Evolutionary conservation across 37 sponge, comb jelly and placozoan genomes (phyloP).

Genomic region (Geodia barretti): DNA sequence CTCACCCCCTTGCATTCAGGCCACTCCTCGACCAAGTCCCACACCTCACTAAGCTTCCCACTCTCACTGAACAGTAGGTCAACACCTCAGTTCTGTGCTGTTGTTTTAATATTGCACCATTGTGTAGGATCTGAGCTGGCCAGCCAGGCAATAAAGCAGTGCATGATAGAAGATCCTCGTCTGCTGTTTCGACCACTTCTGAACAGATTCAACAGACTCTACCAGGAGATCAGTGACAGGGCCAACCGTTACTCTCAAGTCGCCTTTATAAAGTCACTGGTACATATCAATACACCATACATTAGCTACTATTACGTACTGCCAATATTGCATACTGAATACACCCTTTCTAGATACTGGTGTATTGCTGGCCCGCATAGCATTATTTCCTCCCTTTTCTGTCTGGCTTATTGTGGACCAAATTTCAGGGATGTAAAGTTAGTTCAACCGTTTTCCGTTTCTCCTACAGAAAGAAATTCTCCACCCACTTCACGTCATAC

Average conservation of each 20-base stretch:
- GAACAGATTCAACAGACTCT: constrained; percentile 51
- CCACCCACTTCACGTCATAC: constrained; percentile 45
- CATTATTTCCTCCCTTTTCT: no score
- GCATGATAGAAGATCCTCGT: constrained; percentile 74
- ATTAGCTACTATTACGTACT: not conserved
- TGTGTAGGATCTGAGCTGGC: constrained; percentile 56
- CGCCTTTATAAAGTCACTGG: not conserved
- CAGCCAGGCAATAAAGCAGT: constrained; percentile 41
- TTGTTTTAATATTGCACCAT: not conserved
- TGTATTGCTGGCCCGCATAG: no score
- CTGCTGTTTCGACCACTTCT: constrained; percentile 75
- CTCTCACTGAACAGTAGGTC: not conserved
- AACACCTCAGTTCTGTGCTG: not conserved
- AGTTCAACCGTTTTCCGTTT: no score
- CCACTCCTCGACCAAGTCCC: not conserved
- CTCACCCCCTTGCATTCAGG: constrained; percentile 16
- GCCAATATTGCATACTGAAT: not conserved
- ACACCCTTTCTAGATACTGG: not conserved
- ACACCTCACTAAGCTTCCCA: not conserved
- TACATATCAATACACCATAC: not conserved
- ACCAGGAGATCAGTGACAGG: constrained; percentile 22
- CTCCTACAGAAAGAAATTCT: constrained; percentile 41
- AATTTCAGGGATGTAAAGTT: no score
- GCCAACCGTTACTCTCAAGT: not conserved
- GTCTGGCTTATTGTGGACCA: no score